Evolutionary conservation across 30 jellyfish, hydroid and myxozoan species (phyloP).

Genomic region (Hydractinia echinata): DNA sequence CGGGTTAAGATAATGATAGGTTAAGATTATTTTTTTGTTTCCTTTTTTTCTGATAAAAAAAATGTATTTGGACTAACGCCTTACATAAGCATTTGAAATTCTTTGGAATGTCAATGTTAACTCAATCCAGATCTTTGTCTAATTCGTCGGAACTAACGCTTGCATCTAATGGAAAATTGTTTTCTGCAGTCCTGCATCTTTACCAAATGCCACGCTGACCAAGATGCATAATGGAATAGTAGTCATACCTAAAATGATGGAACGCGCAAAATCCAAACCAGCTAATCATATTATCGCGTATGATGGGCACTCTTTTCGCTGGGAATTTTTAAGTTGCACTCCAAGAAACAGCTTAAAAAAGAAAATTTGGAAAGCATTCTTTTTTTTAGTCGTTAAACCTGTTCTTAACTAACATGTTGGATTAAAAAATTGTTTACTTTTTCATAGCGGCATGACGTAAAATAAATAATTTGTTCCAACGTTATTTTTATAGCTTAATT

Average conservation of each 20-base stretch:
- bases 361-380: too few species aligned
- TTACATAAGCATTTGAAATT: neutral
- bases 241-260: slow-evolving; percentile 2
- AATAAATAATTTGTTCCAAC: too few species aligned
- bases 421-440: too few species aligned
- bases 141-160: neutral
- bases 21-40: neutral
- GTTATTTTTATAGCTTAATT: too few species aligned
- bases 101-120: neutral
- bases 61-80: neutral
- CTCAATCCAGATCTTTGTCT: slow-evolving; percentile 2
- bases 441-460: too few species aligned
- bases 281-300: neutral
- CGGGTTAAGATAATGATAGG: neutral
- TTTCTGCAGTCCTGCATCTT: neutral
- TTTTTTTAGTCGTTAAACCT: too few species aligned
- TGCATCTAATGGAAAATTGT: neutral
- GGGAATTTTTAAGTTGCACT: too few species aligned
- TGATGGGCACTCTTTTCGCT: too few species aligned
- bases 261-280: neutral
- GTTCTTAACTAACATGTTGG: too few species aligned
- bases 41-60: neutral
- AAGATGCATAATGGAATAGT: neutral
- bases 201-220: slow-evolving; percentile 3
- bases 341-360: too few species aligned